Conservation (phyloP, 2,113 vertebrate species). For the Dryoscopus gambensis region DNA sequence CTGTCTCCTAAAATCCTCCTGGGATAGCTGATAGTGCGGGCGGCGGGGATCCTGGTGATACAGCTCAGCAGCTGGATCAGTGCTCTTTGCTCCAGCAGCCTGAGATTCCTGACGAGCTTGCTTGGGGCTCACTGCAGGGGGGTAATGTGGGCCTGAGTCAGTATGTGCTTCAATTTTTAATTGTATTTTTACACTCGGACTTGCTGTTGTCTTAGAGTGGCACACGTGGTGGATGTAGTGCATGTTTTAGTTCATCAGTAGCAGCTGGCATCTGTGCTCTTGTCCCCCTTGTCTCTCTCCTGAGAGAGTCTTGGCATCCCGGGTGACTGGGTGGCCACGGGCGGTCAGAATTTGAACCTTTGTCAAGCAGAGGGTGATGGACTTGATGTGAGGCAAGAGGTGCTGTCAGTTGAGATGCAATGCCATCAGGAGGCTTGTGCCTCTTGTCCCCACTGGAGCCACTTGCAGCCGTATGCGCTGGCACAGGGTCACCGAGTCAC, state of each 20-base stretch:
- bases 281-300: background rate
- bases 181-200: background rate
- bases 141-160: background rate
- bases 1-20: background rate
- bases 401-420: fast-evolving
- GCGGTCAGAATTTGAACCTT: background rate
- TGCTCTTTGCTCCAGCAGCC: background rate
- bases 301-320: background rate
- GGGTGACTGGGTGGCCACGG: fast-evolving
- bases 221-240: fast-evolving
- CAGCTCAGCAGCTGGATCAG: background rate
- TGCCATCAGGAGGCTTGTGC: background rate
- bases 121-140: conserved; percentile 11
- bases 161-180: background rate
- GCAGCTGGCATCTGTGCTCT: background rate
- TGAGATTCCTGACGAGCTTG: conserved; percentile 8
- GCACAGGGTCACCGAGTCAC: background rate
- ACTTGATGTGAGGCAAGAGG: fast-evolving
- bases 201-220: background rate
- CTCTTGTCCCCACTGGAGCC: background rate
- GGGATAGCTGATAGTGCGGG: background rate
- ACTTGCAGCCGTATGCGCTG: background rate
- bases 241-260: background rate
- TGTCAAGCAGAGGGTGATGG: background rate
- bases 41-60: fast-evolving